These are phyloP conservation scores for Agonopterix heracliana DNA, from an alignment of 2,888 invertebrate genomes.

Conservation along the genomic window DNA sequence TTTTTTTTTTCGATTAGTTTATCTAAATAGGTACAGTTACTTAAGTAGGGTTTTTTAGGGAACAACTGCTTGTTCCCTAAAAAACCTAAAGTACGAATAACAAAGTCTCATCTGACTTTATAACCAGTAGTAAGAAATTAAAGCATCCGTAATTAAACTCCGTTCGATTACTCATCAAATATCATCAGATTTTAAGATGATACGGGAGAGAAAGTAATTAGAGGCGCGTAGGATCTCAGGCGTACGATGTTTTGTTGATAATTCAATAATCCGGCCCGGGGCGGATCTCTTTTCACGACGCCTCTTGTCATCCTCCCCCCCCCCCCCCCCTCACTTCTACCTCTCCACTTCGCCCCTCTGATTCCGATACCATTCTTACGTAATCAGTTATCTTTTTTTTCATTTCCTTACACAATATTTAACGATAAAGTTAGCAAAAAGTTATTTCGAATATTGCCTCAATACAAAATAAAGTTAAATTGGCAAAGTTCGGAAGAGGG, in stretches of 20 bases:
- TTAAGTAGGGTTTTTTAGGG: too few relatives aligned
- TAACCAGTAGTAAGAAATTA: constrained; percentile 27
- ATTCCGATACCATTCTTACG: constrained; percentile 50
- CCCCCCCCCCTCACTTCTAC: constrained; percentile 19
- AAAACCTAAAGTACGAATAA: too few relatives aligned
- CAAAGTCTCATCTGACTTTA: too few relatives aligned
- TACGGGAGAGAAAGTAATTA: constrained; percentile 65
- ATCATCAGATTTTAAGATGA: constrained; percentile 54
- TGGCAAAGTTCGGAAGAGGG: constrained; percentile 60
- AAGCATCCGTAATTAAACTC: constrained; percentile 36
- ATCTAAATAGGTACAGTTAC: too few relatives aligned
- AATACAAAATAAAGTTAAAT: constrained; percentile 72
- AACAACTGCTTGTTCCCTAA: too few relatives aligned
- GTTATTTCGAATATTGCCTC: constrained; percentile 58
- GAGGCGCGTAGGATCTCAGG: constrained; percentile 53
- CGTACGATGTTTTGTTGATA: constrained; percentile 70
- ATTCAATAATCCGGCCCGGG: constrained; percentile 66
- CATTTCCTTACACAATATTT: constrained; percentile 49
- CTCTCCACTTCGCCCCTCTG: constrained; percentile 18
- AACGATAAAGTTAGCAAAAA: constrained; percentile 50
- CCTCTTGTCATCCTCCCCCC: constrained; percentile 26
- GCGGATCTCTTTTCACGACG: constrained; percentile 52
- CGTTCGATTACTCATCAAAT: constrained; percentile 56
- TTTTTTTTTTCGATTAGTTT: too few relatives aligned
- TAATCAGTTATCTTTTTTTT: constrained; percentile 61